Conservation (phyloP, 1,140 invertebrate species). For the Drosophila novamexicana region DNA sequence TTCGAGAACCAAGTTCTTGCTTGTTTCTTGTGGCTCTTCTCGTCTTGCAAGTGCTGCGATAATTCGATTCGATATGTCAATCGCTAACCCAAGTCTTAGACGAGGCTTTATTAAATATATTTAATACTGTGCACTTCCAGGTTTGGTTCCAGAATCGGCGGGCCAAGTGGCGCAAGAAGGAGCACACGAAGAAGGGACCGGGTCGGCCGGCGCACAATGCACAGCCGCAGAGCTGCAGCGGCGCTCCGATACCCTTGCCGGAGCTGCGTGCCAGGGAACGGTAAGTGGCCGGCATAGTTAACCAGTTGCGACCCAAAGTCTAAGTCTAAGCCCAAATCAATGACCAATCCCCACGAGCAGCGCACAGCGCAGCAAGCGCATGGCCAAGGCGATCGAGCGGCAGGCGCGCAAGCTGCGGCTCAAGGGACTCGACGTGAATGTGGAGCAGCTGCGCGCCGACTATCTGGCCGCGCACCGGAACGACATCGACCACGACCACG, state of each 20-base stretch:
- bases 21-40: no score
- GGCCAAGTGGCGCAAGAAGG: slow-evolving; percentile 99
- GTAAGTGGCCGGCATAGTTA: slow-evolving; percentile 75
- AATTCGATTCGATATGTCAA: no score
- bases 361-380: slow-evolving; percentile 94
- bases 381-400: slow-evolving; percentile 95
- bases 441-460: slow-evolving; percentile 93
- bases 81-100: no score
- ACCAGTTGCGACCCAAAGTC: not conserved
- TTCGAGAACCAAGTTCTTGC: no score
- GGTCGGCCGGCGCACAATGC: slow-evolving; percentile 99
- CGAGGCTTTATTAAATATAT: not conserved
- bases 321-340: not conserved
- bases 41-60: no score
- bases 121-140: slow-evolving; percentile 85
- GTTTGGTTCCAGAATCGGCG: slow-evolving; percentile 99
- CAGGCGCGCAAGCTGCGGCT: slow-evolving; percentile 95
- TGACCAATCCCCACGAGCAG: slow-evolving; percentile 72
- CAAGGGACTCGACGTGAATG: slow-evolving; percentile 94
- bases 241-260: slow-evolving; percentile 97
- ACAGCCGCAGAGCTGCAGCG: slow-evolving; percentile 98
- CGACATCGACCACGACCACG: slow-evolving; percentile 86
- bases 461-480: slow-evolving; percentile 86
- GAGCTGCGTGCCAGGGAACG: slow-evolving; percentile 95
- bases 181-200: slow-evolving; percentile 99